phyloP scores from a whole-genome alignment of 2,113 vertebrate genomes.

The Lichenostomus cassidix region DNA sequence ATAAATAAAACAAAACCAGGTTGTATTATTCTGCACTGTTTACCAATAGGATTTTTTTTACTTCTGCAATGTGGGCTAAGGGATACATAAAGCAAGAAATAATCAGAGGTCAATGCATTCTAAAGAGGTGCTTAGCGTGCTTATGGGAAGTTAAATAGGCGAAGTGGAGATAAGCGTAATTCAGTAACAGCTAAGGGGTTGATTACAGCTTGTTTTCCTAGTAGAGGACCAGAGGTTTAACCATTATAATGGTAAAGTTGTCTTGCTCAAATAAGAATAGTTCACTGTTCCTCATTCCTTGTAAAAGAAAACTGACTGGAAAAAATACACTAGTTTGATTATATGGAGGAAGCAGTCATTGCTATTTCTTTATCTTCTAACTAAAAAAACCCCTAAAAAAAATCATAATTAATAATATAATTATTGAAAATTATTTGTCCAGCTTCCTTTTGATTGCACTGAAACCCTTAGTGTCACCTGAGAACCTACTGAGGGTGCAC shows the following conservation, averaged over 20 bases:
- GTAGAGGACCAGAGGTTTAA: not conserved
- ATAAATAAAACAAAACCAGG: not conserved
- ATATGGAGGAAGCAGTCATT: not conserved
- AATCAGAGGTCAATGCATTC: constrained; percentile 57
- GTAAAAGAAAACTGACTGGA: not conserved
- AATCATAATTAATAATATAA: not conserved
- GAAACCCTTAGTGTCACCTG: not conserved
- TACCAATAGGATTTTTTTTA: not conserved
- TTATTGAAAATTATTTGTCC: not conserved
- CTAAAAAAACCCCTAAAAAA: not conserved
- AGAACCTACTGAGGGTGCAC: not conserved
- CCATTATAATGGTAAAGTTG: not conserved
- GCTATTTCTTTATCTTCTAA: not conserved
- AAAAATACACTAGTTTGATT: not conserved
- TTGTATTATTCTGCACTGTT: not conserved
- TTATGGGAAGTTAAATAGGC: constrained; percentile 58
- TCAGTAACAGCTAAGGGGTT: constrained; percentile 39
- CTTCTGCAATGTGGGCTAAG: constrained; percentile 41
- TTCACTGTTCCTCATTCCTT: not conserved
- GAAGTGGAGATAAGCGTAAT: constrained; percentile 29
- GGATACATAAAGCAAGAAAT: constrained; percentile 57
- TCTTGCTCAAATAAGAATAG: not conserved
- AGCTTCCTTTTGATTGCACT: not conserved
- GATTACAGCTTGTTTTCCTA: constrained; percentile 33
- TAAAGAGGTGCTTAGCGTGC: constrained; percentile 48